These are phyloP conservation scores for Spheniscus mendiculus DNA, from an alignment of 2,113 vertebrate species.

Conservation along the genomic window DNA sequence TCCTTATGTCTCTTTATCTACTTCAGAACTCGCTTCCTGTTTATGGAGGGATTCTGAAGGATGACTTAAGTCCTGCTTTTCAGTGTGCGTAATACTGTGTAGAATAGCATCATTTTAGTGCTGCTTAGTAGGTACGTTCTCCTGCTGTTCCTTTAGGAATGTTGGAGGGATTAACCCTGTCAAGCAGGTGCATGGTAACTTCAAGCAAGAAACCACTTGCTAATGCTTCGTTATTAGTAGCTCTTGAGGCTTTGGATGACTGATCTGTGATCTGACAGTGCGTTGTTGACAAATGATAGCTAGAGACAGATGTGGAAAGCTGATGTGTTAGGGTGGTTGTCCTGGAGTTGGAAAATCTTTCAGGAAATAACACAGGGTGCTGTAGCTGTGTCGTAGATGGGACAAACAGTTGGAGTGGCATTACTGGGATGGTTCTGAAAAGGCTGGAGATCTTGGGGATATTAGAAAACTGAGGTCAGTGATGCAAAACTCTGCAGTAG, in stretches of 20 bases:
- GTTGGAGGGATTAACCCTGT: background rate
- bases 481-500: background rate
- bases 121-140: background rate
- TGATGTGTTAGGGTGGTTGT: background rate
- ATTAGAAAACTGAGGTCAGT: background rate
- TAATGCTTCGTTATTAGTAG: background rate
- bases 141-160: background rate
- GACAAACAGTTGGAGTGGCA: background rate
- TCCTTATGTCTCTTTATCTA: background rate
- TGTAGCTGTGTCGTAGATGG: background rate
- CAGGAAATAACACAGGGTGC: background rate
- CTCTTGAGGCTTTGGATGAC: background rate
- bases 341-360: background rate
- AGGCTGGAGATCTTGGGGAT: background rate
- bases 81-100: background rate
- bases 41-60: background rate
- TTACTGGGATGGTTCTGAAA: background rate
- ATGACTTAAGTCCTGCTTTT: background rate
- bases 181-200: background rate
- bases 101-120: background rate
- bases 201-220: background rate
- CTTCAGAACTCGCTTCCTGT: background rate
- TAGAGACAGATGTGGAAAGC: background rate
- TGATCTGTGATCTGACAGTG: background rate
- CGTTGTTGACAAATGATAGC: background rate